Conservation (phyloP, 2,113 vertebrate genomes). For the Macroglossus sobrinus region DNA sequence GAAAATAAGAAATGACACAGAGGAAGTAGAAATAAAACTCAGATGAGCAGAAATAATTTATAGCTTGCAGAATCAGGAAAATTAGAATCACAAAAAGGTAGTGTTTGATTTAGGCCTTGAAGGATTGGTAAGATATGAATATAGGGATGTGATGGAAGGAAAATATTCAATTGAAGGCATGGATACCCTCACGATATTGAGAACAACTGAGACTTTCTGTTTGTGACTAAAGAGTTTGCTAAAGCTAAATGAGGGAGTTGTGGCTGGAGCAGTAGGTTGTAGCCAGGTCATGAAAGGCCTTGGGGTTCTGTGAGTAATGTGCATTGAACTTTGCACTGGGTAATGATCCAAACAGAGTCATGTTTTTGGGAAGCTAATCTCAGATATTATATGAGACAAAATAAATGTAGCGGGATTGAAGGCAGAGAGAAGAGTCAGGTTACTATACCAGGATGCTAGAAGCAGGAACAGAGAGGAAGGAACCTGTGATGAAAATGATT, state of each 20-base stretch:
- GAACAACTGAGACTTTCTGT: background rate
- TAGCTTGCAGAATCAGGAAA: background rate
- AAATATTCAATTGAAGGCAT: background rate
- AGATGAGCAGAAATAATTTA: background rate
- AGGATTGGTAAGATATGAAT: background rate
- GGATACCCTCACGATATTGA: background rate
- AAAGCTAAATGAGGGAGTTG: background rate
- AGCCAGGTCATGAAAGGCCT: background rate
- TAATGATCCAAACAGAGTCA: background rate
- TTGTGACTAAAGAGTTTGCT: background rate
- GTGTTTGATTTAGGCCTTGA: background rate
- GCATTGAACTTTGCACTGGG: background rate
- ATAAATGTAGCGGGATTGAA: background rate
- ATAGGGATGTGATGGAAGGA: background rate
- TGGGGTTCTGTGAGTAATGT: background rate
- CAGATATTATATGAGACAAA: background rate
- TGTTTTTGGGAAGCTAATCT: background rate
- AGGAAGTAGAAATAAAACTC: background rate
- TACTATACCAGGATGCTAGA: background rate
- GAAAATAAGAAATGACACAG: background rate
- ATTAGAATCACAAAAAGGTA: background rate
- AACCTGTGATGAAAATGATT: background rate
- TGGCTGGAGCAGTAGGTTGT: background rate
- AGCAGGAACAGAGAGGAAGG: background rate
- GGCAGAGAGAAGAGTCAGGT: background rate